A percentile compares a stretch with the other conserved stretches of the same genome.
Conservation (phyloP, 2,113 vertebrate species). For the Sylvia atricapilla region DNA sequence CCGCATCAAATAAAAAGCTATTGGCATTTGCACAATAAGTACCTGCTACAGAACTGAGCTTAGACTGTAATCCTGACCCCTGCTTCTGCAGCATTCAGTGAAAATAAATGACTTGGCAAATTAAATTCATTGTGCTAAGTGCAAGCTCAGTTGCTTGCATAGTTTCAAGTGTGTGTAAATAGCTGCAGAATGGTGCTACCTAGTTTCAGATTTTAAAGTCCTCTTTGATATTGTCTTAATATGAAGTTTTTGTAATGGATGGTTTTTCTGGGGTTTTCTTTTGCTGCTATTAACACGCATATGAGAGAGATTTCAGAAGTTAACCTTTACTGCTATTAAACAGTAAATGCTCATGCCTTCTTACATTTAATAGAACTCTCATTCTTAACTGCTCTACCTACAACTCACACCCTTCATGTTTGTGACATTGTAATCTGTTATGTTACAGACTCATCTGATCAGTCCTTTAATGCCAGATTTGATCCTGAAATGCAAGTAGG, state of each 20-base stretch:
- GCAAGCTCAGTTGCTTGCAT: neutral
- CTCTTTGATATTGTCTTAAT: neutral
- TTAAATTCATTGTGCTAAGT: constrained; percentile 24
- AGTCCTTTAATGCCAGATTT: neutral
- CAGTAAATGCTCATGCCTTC: neutral
- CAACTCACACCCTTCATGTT: neutral
- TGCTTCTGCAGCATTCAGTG: constrained; percentile 7
- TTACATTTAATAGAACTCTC: neutral
- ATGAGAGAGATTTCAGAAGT: neutral
- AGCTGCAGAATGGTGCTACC: neutral
- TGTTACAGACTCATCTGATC: neutral
- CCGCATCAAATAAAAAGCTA: constrained; percentile 35
- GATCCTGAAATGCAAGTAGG: neutral
- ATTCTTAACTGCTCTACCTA: neutral
- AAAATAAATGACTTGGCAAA: constrained; percentile 30
- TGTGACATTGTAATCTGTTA: neutral
- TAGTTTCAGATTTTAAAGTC: neutral
- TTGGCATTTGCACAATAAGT: constrained; percentile 34
- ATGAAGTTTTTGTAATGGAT: neutral
- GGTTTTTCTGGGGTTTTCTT: neutral
- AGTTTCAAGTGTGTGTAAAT: neutral
- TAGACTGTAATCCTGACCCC: constrained; percentile 29
- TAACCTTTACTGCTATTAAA: neutral
- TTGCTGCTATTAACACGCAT: neutral
- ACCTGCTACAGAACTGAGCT: constrained; percentile 15